Conservation (phyloP, 2,888 invertebrate species). For the Nemotelus nigrinus region DNA sequence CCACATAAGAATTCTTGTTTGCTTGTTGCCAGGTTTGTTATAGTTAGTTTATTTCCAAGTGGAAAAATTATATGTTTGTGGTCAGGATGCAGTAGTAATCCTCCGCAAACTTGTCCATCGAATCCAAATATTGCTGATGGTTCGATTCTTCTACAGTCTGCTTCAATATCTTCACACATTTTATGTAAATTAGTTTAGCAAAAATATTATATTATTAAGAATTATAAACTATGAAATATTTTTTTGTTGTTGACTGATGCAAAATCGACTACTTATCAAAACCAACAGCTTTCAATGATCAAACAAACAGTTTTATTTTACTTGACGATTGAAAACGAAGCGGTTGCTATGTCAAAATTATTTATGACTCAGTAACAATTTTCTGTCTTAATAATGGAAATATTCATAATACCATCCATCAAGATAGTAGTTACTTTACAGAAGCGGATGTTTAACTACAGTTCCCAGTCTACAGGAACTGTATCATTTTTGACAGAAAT, state of each 20-base stretch:
- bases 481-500: no score
- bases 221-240: no score
- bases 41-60: slow-evolving; percentile 80
- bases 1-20: slow-evolving; percentile 81
- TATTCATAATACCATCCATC: no score
- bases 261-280: background rate
- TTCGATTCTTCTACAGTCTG: slow-evolving; percentile 71
- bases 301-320: background rate
- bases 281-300: slow-evolving; percentile 1
- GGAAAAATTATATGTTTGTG: slow-evolving; percentile 78
- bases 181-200: slow-evolving; percentile 10
- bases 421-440: no score
- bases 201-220: slow-evolving; percentile 1
- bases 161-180: slow-evolving; percentile 55
- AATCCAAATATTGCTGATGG: slow-evolving; percentile 81
- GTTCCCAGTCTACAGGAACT: no score
- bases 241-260: background rate
- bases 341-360: background rate
- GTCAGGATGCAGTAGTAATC: slow-evolving; percentile 78
- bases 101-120: slow-evolving; percentile 72
- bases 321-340: background rate
- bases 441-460: no score
- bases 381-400: no score
- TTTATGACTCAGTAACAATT: no score
- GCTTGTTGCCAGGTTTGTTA: slow-evolving; percentile 75